A percentile compares a stretch with the other conserved stretches of the same genome.
Evolutionary conservation across 2,797 vertebrate genomes (phyloP).

Genomic region (Harpagifer antarcticus): DNA sequence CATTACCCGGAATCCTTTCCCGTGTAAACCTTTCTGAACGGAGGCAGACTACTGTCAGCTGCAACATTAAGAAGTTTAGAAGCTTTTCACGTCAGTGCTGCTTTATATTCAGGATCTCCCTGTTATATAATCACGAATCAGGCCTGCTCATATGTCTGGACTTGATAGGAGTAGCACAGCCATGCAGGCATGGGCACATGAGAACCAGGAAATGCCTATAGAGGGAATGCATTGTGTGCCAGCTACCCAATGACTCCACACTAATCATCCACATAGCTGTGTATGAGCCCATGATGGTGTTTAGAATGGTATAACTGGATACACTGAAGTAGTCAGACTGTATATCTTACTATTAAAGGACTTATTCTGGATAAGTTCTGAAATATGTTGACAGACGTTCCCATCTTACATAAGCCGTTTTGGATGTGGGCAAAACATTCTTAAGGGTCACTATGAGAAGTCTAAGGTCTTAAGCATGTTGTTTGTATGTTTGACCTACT

Average conservation of each 20-base stretch:
- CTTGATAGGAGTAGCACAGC: slow-evolving; percentile 35
- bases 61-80: slow-evolving; percentile 30
- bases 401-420: slow-evolving; percentile 14
- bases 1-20: slow-evolving; percentile 35
- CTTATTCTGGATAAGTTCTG: neutral
- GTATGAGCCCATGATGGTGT: slow-evolving; percentile 14
- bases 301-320: slow-evolving; percentile 18
- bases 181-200: slow-evolving; percentile 56
- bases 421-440: slow-evolving; percentile 31
- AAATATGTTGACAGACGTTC: slow-evolving; percentile 17
- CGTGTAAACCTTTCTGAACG: neutral
- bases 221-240: slow-evolving; percentile 61
- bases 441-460: slow-evolving; percentile 32
- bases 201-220: slow-evolving; percentile 77
- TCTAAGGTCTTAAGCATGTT: slow-evolving; percentile 58
- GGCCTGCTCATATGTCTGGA: slow-evolving; percentile 28
- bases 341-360: neutral
- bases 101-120: neutral
- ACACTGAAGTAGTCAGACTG: slow-evolving; percentile 21
- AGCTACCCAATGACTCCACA: slow-evolving; percentile 62
- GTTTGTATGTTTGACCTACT: slow-evolving; percentile 74
- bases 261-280: slow-evolving; percentile 40
- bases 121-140: neutral
- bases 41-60: neutral
- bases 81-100: neutral